phyloP scores from a whole-genome alignment of 64 coral and sea anemone species.

The Porites lutea region DNA sequence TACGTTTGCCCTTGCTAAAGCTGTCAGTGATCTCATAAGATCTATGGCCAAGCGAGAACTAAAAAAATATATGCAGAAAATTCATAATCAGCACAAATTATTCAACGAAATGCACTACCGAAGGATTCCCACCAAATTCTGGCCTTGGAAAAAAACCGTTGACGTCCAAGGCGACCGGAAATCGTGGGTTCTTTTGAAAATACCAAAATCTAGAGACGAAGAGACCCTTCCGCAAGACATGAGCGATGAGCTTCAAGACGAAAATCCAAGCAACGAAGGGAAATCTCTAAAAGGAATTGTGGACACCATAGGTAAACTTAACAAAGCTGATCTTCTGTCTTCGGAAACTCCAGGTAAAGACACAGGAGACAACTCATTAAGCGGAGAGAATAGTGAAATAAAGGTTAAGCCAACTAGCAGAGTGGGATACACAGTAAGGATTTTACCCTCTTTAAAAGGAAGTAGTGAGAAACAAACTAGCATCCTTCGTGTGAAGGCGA shows the following conservation, averaged over 20 bases:
- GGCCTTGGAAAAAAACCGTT: not conserved
- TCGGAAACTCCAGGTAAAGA: not conserved
- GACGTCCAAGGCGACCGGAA: constrained; percentile 80
- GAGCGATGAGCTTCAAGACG: constrained; percentile 7
- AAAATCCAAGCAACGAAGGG: not conserved
- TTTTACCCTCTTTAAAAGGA: constrained; percentile 36
- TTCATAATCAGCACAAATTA: not conserved
- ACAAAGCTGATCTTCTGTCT: constrained; percentile 33
- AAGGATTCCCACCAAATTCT: not conserved
- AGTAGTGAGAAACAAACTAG: not conserved
- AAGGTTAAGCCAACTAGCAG: constrained; percentile 1
- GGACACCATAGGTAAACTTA: constrained; percentile 49
- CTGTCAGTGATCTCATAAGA: constrained; percentile 75
- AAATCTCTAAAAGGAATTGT: not conserved
- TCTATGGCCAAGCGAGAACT: constrained; percentile 66
- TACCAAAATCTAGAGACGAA: constrained; percentile 72
- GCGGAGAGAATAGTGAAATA: not conserved
- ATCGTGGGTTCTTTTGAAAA: constrained; percentile 95
- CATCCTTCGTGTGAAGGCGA: not conserved
- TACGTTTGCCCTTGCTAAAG: constrained; percentile 69
- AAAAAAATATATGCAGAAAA: not conserved
- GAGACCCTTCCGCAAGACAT: constrained; percentile 8
- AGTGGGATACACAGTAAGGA: constrained; percentile 29
- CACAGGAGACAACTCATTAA: not conserved
- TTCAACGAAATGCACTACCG: not conserved